Evolutionary conservation across 2,113 vertebrate genomes (phyloP).

Genomic region (Helogale parvula): DNA sequence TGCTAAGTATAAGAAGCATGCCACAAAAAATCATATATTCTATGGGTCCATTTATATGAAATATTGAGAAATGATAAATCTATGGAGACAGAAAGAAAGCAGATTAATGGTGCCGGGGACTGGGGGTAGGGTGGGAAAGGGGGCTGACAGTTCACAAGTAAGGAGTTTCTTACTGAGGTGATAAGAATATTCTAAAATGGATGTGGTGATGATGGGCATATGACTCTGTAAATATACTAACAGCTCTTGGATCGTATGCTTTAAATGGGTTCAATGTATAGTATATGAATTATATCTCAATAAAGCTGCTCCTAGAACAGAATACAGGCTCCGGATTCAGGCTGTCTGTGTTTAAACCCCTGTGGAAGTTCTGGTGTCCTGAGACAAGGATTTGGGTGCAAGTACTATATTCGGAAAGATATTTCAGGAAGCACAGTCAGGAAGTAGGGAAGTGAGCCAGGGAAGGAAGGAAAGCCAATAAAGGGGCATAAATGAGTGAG

Average conservation of each 20-base stretch:
- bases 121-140: background rate
- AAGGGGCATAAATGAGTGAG: background rate
- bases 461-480: background rate
- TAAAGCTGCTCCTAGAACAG: background rate
- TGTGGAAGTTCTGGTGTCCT: background rate
- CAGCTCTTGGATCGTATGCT: background rate
- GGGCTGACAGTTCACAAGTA: background rate
- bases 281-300: background rate
- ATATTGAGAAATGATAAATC: background rate
- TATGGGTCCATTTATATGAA: background rate
- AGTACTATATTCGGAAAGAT: background rate
- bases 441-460: background rate
- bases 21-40: background rate
- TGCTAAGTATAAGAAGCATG: background rate
- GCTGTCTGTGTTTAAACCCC: background rate
- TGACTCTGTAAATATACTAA: background rate
- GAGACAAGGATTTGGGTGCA: background rate
- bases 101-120: background rate
- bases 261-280: background rate
- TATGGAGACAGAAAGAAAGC: background rate
- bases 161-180: background rate
- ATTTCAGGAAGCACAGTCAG: background rate
- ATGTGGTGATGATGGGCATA: background rate
- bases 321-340: background rate
- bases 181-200: background rate